A percentile compares a stretch with the other conserved stretches of the same genome.
These are phyloP conservation scores for Pardosa pseudoannulata DNA, from an alignment of 2,888 invertebrate genomes.

Conservation along the genomic window DNA sequence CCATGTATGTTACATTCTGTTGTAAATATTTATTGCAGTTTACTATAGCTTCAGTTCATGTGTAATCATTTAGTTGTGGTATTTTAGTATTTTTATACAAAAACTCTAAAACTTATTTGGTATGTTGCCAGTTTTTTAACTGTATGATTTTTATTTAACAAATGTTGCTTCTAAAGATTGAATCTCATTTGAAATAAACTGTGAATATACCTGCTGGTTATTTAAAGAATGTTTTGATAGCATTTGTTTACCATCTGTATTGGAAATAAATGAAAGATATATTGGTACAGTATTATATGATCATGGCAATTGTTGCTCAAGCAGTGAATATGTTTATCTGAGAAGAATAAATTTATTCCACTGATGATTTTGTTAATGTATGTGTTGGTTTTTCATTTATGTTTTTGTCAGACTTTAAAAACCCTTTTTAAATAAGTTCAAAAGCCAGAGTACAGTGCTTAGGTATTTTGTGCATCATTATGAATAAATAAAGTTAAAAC, in stretches of 20 bases:
- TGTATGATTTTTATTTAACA: background rate
- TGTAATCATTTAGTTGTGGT: background rate
- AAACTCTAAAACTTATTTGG: background rate
- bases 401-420: too few species aligned
- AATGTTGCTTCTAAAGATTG: background rate
- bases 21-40: background rate
- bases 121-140: background rate
- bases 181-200: slow-evolving; percentile 1
- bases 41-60: background rate
- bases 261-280: slow-evolving; percentile 31
- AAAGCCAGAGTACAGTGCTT: too few species aligned
- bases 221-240: slow-evolving; percentile 38
- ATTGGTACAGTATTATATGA: slow-evolving; percentile 68
- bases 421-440: too few species aligned
- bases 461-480: too few species aligned
- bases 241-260: slow-evolving; percentile 45
- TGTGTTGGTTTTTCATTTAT: slow-evolving; percentile 15
- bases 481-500: background rate
- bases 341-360: slow-evolving; percentile 69
- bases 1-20: background rate
- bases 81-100: background rate
- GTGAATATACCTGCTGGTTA: background rate
- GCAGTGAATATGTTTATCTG: slow-evolving; percentile 68
- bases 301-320: slow-evolving; percentile 67
- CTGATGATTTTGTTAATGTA: slow-evolving; percentile 31